Conservation (phyloP, 2,113 vertebrate species). For the Seriola aureovittata region DNA sequence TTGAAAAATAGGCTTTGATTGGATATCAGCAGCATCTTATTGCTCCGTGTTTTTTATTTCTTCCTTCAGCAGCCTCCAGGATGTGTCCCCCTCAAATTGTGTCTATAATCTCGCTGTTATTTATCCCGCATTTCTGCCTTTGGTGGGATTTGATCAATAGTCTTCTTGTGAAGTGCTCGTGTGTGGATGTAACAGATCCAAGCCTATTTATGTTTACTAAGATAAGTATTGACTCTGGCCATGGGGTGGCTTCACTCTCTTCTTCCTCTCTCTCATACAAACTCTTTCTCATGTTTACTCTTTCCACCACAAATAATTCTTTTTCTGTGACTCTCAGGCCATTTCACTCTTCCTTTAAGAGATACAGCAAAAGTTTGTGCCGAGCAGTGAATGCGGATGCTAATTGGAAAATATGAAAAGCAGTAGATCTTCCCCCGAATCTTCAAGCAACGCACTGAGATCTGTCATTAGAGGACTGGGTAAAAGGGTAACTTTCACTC, state of each 20-base stretch:
- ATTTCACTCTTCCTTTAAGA: neutral
- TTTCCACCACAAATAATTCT: slow-evolving; percentile 3
- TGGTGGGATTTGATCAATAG: slow-evolving; percentile 72
- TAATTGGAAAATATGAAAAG: neutral
- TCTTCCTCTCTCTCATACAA: slow-evolving; percentile 13
- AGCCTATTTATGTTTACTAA: slow-evolving; percentile 69
- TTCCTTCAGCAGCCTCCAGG: slow-evolving; percentile 6
- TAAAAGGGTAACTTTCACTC: neutral
- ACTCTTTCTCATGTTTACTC: neutral
- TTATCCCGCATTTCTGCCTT: slow-evolving; percentile 44
- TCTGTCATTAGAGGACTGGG: neutral
- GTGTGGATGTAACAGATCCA: slow-evolving; percentile 68
- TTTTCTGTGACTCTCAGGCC: neutral
- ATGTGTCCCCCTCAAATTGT: neutral
- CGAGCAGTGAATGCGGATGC: neutral
- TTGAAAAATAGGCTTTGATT: neutral
- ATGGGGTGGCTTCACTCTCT: slow-evolving; percentile 49
- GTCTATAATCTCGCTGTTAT: slow-evolving; percentile 43
- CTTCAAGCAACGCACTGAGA: neutral
- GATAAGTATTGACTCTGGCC: slow-evolving; percentile 71
- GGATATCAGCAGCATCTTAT: neutral
- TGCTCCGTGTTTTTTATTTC: neutral
- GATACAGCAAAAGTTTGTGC: slow-evolving; percentile 3
- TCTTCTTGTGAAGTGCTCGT: slow-evolving; percentile 48
- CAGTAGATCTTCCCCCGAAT: neutral